Conservation (phyloP, 2,113 vertebrate genomes). For the Sardina pilchardus region DNA sequence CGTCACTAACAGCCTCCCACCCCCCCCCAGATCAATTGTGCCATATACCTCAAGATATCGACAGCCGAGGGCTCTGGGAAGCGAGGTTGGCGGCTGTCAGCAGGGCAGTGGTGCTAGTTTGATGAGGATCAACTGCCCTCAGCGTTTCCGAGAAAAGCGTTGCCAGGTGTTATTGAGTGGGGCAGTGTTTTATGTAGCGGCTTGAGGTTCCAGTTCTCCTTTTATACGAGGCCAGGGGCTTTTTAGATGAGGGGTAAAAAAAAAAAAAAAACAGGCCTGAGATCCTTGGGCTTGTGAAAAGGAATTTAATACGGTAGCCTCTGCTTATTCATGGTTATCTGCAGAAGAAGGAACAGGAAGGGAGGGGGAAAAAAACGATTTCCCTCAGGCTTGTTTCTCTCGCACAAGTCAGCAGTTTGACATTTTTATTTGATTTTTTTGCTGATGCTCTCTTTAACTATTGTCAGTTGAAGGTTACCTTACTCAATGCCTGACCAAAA, state of each 20-base stretch:
- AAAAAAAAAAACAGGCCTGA: too few species aligned
- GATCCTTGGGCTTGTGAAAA: slow-evolving; percentile 22
- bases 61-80: neutral
- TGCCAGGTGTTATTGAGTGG: slow-evolving; percentile 26
- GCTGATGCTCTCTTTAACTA: slow-evolving; percentile 31
- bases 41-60: neutral
- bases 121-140: neutral
- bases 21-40: neutral
- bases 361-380: slow-evolving; percentile 22
- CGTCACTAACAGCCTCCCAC: neutral
- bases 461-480: slow-evolving; percentile 31
- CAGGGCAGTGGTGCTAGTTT: neutral
- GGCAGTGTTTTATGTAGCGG: slow-evolving; percentile 34
- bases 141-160: slow-evolving; percentile 20
- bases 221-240: slow-evolving; percentile 23
- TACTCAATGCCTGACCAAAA: neutral
- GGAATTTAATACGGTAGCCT: slow-evolving; percentile 34
- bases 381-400: slow-evolving; percentile 15
- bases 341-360: neutral
- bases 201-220: slow-evolving; percentile 15
- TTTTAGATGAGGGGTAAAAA: neutral
- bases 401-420: slow-evolving; percentile 41
- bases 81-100: neutral
- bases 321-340: slow-evolving; percentile 28
- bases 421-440: slow-evolving; percentile 34